Base-by-base conservation (phyloP, 30 jellyfish, hydroid and myxozoan genomes). In the Hydra vulgaris region DNA sequence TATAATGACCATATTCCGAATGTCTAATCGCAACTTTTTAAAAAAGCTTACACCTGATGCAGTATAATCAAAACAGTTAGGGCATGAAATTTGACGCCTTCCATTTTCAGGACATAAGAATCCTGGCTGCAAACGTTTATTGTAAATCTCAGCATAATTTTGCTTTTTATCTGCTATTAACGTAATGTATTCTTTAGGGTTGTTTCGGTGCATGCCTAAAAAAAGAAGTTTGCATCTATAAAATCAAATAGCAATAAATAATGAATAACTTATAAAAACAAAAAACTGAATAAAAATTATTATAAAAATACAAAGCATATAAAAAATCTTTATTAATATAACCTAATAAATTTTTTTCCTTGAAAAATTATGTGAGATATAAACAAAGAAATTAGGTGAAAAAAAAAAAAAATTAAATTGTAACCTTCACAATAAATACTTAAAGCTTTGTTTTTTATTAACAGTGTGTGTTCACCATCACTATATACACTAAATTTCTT, bases 31-130 rank as follows among this genome's bases (percentile, higher is more conserved):
- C 79, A 92, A 87, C 79, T 92, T 92, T 82, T 92, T 92, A 82
- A 92, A 92, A 73, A 77, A 92, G 70, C 96, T 92, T 0, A 95
- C 88, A 15, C 99, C 99, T 26, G 99, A 92, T 26, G 99, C 96
- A n/a, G 95, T 40, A 71, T 88, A 92, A 72, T 92, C 99, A 25
- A 92, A 23, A 55, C 99, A 92, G 53, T 84, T 79, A 1, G 83
- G 84, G 71, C 99, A 92, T 7, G 82, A 83, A 21, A 71, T 75
- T 22, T 77, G 82, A 19, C 92, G 88, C 27, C 87, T 84, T 21
- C 95, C 96, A 40, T 88, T 82, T 27, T 79, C 76, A 23, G 99
- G 99, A 92, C 99, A 92, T 17, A 23, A 70, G 27, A 67, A 54
- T 15, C 95, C 72, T 52, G 83, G 79, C 7, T 95, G 77, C 78